Conservation (phyloP, 2,797 vertebrate genomes). For the Columba guinea region DNA sequence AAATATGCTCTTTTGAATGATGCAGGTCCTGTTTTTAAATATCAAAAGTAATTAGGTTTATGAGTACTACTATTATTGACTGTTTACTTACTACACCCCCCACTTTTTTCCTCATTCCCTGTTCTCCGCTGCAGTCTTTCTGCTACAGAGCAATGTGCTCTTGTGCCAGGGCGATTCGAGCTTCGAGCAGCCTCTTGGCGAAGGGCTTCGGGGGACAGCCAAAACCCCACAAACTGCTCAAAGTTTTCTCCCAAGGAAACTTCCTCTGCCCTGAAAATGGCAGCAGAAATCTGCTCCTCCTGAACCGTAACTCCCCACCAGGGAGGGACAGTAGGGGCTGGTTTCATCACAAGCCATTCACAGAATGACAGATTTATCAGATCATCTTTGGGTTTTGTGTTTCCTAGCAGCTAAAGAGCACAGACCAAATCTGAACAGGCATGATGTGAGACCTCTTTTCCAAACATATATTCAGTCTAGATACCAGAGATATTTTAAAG, state of each 20-base stretch:
- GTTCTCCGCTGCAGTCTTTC: not conserved
- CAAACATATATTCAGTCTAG: fast-evolving
- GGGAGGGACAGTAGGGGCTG: not conserved
- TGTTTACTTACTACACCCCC: not conserved
- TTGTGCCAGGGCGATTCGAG: fast-evolving
- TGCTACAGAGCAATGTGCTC: not conserved
- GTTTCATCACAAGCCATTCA: not conserved
- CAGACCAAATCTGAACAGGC: not conserved
- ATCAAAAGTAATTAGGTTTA: conserved; percentile 9
- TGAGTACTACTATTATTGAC: not conserved
- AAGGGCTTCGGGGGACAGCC: not conserved
- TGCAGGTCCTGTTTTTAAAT: not conserved
- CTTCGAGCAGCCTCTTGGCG: not conserved
- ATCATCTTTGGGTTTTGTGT: not conserved
- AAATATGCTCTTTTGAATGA: not conserved
- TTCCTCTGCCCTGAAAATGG: not conserved
- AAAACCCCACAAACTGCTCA: not conserved
- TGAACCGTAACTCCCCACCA: fast-evolving
- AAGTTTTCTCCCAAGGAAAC: not conserved
- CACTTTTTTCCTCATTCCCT: not conserved
- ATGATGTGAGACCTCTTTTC: not conserved
- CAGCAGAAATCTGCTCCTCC: not conserved
- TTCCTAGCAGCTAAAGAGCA: not conserved
- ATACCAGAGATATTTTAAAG: not conserved
- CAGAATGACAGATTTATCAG: not conserved